These are phyloP conservation scores for Amblyteles armatorius DNA, from an alignment of 2,888 invertebrate genomes.

Conservation along the genomic window DNA sequence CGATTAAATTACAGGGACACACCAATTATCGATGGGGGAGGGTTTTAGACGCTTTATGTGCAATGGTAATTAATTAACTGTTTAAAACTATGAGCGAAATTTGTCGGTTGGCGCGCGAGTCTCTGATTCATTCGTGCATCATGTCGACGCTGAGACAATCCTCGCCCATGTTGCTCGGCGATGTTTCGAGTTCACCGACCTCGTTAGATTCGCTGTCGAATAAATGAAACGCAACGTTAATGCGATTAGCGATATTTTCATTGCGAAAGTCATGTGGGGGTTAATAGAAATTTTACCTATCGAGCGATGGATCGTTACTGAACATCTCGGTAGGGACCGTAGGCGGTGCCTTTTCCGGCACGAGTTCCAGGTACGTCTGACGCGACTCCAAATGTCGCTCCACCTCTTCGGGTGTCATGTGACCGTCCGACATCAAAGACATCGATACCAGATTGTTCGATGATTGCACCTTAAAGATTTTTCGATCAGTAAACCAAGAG, in stretches of 20 bases:
- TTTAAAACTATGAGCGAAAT: slow-evolving; percentile 48
- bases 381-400: slow-evolving; percentile 95
- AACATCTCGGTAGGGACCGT: slow-evolving; percentile 98
- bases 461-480: slow-evolving; percentile 85
- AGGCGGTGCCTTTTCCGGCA: slow-evolving; percentile 94
- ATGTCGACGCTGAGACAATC: slow-evolving; percentile 91
- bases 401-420: slow-evolving; percentile 96
- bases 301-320: slow-evolving; percentile 95
- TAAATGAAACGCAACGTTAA: neutral
- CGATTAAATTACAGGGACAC: slow-evolving; percentile 60
- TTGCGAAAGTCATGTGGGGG: neutral
- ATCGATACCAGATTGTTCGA: slow-evolving; percentile 85
- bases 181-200: slow-evolving; percentile 91
- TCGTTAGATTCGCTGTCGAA: slow-evolving; percentile 93
- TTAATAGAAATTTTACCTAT: slow-evolving; percentile 87
- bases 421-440: slow-evolving; percentile 89
- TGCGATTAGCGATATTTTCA: neutral
- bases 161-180: slow-evolving; percentile 92
- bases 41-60: slow-evolving; percentile 45
- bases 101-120: slow-evolving; percentile 63
- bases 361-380: slow-evolving; percentile 91
- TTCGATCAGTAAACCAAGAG: slow-evolving; percentile 40
- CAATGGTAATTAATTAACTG: slow-evolving; percentile 53
- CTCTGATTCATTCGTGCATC: slow-evolving; percentile 85
- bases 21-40: slow-evolving; percentile 47